Percentiles rank a stretch among this genome's conserved stretches.
Evolutionary conservation across 2,888 invertebrate species (phyloP).

Genomic region (Steromphala cineraria): DNA sequence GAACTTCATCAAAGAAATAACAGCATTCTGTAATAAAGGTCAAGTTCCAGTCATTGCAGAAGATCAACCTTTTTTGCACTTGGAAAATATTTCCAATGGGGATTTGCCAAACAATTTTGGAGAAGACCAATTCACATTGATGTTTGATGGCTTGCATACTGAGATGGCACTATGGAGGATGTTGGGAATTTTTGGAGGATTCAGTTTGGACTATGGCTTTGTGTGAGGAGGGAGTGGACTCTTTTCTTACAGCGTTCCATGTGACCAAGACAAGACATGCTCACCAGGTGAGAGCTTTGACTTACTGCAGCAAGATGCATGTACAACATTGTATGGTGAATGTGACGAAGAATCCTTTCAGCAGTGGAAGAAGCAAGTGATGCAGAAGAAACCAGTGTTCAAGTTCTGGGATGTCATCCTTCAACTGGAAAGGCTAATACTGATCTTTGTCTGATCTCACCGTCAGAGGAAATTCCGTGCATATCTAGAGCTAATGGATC

Average conservation of each 20-base stretch:
- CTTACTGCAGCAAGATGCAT: too few species aligned
- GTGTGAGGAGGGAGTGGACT: neutral
- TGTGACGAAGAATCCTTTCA: too few species aligned
- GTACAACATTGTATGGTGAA: too few species aligned
- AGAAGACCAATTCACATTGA: neutral
- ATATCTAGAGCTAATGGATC: constrained; percentile 33
- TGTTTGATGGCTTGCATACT: constrained; percentile 24
- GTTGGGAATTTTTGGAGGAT: constrained; percentile 10
- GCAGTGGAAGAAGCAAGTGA: too few species aligned
- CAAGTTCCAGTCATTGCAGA: neutral
- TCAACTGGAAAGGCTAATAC: too few species aligned
- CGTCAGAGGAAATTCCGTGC: constrained; percentile 19
- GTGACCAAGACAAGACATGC: too few species aligned
- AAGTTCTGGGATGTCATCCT: too few species aligned
- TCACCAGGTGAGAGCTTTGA: too few species aligned
- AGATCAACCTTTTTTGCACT: constrained; percentile 27
- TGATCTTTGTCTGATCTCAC: neutral
- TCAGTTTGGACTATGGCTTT: constrained; percentile 26
- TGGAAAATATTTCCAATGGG: constrained; percentile 27
- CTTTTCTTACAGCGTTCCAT: too few species aligned
- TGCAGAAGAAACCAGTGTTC: too few species aligned
- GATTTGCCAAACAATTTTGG: constrained; percentile 24
- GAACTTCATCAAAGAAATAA: neutral
- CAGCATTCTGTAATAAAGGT: neutral
- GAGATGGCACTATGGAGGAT: constrained; percentile 21